Percentiles rank a stretch among this genome's conserved stretches.
phyloP scores from a whole-genome alignment of 2,888 invertebrate genomes.

The Caenorhabditis sp. region DNA sequence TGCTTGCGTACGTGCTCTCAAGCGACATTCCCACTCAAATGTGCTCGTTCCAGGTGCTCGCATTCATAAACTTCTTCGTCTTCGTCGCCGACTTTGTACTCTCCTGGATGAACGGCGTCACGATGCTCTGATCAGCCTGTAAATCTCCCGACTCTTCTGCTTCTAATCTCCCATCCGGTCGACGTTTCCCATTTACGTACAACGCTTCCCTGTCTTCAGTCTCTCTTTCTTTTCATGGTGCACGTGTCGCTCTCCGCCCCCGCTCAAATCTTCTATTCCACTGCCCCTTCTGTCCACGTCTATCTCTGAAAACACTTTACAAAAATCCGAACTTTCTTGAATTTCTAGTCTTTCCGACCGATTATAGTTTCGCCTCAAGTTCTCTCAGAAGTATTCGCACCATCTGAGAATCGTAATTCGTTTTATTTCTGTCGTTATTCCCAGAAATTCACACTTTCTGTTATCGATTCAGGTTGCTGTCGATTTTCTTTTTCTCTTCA shows the following conservation, averaged over 20 bases:
- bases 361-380: constrained; percentile 3
- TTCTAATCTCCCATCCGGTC: constrained; percentile 28
- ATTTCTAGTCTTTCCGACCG: constrained; percentile 45
- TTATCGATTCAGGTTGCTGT: constrained; percentile 52
- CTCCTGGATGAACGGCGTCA: constrained; percentile 73
- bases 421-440: constrained; percentile 42
- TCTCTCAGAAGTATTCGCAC: constrained; percentile 44
- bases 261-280: constrained; percentile 12
- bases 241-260: background rate
- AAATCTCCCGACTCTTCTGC: constrained; percentile 8
- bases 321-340: constrained; percentile 34
- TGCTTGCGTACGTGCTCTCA: constrained; percentile 66
- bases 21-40: no score
- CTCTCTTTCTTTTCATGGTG: constrained; percentile 4
- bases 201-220: constrained; percentile 25
- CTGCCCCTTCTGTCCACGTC: background rate
- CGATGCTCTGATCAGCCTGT: constrained; percentile 63
- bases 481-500: constrained; percentile 18
- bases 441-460: constrained; percentile 42
- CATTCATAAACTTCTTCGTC: constrained; percentile 71
- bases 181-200: constrained; percentile 6
- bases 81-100: constrained; percentile 73
- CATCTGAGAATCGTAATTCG: constrained; percentile 32
- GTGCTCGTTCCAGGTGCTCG: constrained; percentile 67
- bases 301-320: constrained; percentile 6